Percentiles rank a stretch among this genome's conserved stretches.
Conservation (phyloP, 2,888 invertebrate genomes). For the Lepetodrilus schrolli region DNA sequence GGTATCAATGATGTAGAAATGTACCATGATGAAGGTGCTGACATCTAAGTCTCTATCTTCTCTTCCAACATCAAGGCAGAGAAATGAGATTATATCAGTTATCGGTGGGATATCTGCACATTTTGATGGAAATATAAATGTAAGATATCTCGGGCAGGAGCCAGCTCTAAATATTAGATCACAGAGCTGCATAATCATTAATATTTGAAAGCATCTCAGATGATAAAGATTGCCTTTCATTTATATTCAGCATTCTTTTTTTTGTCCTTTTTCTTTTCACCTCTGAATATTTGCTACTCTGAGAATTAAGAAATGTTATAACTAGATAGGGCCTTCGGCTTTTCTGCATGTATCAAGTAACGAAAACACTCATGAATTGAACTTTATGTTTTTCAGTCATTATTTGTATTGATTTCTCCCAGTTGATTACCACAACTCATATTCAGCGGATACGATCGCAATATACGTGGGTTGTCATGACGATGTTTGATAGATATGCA, state of each 20-base stretch:
- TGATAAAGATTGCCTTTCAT: slow-evolving; percentile 5
- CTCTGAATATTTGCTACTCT: not conserved
- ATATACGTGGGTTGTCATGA: slow-evolving; percentile 33
- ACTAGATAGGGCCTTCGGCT: slow-evolving; percentile 7
- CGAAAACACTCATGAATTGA: slow-evolving; percentile 26
- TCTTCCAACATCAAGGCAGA: no score
- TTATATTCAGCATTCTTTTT: no score
- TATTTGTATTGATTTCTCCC: slow-evolving; percentile 29
- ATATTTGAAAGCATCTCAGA: slow-evolving; percentile 20
- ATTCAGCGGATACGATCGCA: not conserved
- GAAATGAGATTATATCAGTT: no score
- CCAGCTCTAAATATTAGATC: slow-evolving; percentile 13
- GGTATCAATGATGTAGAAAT: no score
- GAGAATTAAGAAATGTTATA: not conserved
- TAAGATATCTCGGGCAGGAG: not conserved
- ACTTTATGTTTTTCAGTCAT: slow-evolving; percentile 29
- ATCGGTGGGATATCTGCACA: no score
- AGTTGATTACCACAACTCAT: slow-evolving; percentile 29
- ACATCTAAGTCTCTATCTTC: no score
- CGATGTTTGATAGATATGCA: slow-evolving; percentile 32
- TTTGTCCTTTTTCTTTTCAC: not conserved
- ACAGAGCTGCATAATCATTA: slow-evolving; percentile 8
- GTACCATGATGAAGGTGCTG: no score
- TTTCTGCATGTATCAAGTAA: slow-evolving; percentile 5
- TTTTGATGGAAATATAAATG: not conserved